Evolutionary conservation across 1,140 invertebrate genomes (phyloP).

Genomic region (Laodelphax striatellus): DNA sequence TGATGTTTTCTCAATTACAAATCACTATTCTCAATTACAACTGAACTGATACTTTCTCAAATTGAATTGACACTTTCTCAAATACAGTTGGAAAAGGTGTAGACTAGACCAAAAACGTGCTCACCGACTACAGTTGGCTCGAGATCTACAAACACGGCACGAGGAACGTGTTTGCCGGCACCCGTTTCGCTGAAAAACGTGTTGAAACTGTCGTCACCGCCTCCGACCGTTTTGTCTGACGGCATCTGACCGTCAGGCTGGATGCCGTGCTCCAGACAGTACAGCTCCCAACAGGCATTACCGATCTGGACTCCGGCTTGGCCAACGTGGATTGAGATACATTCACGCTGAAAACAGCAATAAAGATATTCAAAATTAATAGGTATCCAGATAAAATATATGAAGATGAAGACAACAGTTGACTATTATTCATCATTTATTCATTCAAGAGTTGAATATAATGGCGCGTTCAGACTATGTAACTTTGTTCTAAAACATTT

Average conservation of each 20-base stretch:
- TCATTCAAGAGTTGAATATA: no score
- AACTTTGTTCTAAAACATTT: no score
- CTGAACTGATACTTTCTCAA: no score
- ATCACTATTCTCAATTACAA: no score
- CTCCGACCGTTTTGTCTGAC: slow-evolving; percentile 56
- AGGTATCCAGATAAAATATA: no score
- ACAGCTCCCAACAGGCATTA: slow-evolving; percentile 70
- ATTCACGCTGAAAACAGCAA: slow-evolving; percentile 43
- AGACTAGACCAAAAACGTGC: no score
- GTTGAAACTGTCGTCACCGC: slow-evolving; percentile 63
- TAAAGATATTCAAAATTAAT: not conserved
- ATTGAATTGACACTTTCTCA: no score
- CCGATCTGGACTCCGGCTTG: slow-evolving; percentile 60
- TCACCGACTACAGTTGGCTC: slow-evolving; percentile 52
- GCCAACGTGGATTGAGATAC: slow-evolving; percentile 53
- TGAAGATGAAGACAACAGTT: no score
- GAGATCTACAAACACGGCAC: slow-evolving; percentile 53
- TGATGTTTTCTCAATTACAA: no score
- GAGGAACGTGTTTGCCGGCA: slow-evolving; percentile 46
- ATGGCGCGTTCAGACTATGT: no score
- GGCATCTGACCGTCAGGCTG: slow-evolving; percentile 78
- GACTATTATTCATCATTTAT: no score
- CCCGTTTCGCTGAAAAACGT: slow-evolving; percentile 39
- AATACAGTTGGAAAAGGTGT: no score
- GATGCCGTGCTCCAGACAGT: slow-evolving; percentile 74